A percentile compares a stretch with the other conserved stretches of the same genome.
Conservation (phyloP, 2,797 vertebrate species). For the Phoeniculus purpureus region DNA sequence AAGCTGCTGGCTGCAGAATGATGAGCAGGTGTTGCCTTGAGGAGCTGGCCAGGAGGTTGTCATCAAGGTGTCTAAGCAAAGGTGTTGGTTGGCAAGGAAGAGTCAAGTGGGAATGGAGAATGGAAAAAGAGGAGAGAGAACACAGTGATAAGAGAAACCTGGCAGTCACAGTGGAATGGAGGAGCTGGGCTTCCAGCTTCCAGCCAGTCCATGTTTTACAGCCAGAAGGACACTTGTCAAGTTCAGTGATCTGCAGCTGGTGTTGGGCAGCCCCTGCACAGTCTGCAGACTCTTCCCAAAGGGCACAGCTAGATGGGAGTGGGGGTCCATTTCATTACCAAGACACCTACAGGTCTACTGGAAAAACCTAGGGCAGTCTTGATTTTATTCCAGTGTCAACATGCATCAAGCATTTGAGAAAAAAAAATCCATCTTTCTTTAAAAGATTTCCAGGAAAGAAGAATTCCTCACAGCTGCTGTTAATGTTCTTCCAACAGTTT, state of each 20-base stretch:
- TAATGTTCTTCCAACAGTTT: background rate
- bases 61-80: background rate
- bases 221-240: background rate
- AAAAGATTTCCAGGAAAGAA: background rate
- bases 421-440: background rate
- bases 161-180: background rate
- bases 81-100: background rate
- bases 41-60: background rate
- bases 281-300: background rate
- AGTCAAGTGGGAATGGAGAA: background rate
- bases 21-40: rapidly evolving
- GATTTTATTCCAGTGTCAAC: background rate
- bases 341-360: background rate
- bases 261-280: background rate
- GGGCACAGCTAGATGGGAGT: background rate
- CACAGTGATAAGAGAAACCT: background rate
- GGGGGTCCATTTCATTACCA: background rate
- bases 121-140: background rate
- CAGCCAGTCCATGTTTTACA: background rate
- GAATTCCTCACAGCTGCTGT: background rate
- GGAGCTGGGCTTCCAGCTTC: background rate
- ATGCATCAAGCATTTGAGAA: background rate
- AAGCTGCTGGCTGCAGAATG: background rate
- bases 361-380: background rate
- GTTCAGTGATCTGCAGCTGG: background rate